A percentile compares a stretch with the other conserved stretches of the same genome.
Conservation (phyloP, 2,113 vertebrate genomes). For the Pelecanoides urinatrix region DNA sequence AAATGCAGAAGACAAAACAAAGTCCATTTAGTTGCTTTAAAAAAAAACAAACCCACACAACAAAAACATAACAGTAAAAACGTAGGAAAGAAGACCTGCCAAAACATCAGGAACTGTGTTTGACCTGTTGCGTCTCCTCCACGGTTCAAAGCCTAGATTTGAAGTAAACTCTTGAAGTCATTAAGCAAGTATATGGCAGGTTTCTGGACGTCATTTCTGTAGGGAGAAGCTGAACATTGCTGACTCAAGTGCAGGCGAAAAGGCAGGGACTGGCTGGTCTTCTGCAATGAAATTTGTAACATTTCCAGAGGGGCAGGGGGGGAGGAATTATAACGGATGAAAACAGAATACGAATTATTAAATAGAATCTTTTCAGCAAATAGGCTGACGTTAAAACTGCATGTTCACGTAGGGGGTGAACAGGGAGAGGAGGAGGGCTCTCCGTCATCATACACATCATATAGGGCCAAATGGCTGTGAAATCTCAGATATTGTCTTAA, state of each 20-base stretch:
- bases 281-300: not conserved
- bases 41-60: not conserved
- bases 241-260: not conserved
- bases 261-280: not conserved
- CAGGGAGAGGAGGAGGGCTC: not conserved
- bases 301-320: not conserved
- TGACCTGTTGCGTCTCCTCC: not conserved
- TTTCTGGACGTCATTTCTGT: slow-evolving; percentile 14
- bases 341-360: slow-evolving; percentile 19
- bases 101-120: not conserved
- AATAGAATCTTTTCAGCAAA: slow-evolving; percentile 33
- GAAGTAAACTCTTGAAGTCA: not conserved
- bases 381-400: not conserved
- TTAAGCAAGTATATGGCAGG: not conserved
- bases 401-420: not conserved
- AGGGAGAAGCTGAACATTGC: not conserved
- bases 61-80: not conserved
- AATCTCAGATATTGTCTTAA: not conserved
- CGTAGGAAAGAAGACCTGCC: not conserved
- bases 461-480: not conserved
- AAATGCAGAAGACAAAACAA: slow-evolving; percentile 7
- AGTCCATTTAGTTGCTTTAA: not conserved
- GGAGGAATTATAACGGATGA: not conserved
- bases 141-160: slow-evolving; percentile 7
- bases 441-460: not conserved